phyloP scores from a whole-genome alignment of 2,797 vertebrate species.

The Neosilurus hyrtlii region DNA sequence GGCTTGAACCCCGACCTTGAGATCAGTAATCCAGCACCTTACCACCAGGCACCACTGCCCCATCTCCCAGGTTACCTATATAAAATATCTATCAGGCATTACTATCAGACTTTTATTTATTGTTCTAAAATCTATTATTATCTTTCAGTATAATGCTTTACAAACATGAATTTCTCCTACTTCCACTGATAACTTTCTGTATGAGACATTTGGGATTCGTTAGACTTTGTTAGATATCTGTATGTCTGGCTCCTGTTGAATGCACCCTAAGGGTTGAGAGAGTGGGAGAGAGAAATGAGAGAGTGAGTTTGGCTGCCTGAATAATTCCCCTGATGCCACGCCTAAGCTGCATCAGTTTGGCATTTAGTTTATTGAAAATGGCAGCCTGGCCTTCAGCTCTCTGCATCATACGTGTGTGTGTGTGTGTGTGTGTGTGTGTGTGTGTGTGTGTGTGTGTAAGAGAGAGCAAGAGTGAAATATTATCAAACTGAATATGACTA shows the following conservation, averaged over 20 bases:
- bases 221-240: constrained; percentile 26
- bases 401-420: constrained; percentile 72
- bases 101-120: constrained; percentile 3
- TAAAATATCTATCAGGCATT: background rate
- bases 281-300: constrained; percentile 40
- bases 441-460: background rate
- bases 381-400: constrained; percentile 65
- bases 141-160: background rate
- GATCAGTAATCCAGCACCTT: too few species aligned
- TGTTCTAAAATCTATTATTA: constrained; percentile 1
- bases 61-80: background rate
- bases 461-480: constrained; percentile 46
- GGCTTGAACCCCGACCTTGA: too few species aligned
- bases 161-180: constrained; percentile 13
- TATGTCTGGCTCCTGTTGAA: constrained; percentile 41
- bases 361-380: constrained; percentile 66
- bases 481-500: constrained; percentile 45
- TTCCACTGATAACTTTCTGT: constrained; percentile 8
- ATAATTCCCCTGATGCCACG: constrained; percentile 48
- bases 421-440: constrained; percentile 25
- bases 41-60: too few species aligned
- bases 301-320: constrained; percentile 38
- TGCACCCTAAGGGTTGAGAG: constrained; percentile 46
- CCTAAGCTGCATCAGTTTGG: constrained; percentile 65
- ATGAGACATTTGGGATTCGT: constrained; percentile 15